Evolutionary conservation across 2,888 invertebrate genomes (phyloP), one percentile per base, ranked within the genome.

Genomic region (Unio delphinus): DNA sequence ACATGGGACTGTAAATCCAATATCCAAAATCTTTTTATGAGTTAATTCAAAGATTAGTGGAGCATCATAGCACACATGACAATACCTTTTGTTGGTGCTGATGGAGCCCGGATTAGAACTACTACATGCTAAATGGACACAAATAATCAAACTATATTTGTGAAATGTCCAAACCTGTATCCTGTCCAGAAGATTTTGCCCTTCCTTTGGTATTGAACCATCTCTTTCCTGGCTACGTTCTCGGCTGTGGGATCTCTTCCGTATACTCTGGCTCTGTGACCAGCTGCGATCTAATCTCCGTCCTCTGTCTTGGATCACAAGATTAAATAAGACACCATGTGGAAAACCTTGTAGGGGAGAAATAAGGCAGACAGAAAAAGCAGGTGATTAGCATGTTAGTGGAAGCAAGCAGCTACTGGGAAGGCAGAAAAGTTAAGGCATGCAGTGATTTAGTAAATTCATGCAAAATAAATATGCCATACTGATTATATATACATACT

Each of bases 191-290:
- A 78, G 64, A 59, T 74, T 68, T 65, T 74, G 69, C 58, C 75
- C 78, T 57, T 78, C 78, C 54, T 73, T 72, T 5, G 75, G 75
- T 58, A 73, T 74, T 20, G 71, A 63, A 59, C 70, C 67, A 8
- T 54, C 28, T 54, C 63, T n/a, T 55, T 63, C 63, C 20, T 11
- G 64, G 26, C 63, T 18, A 57, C 65, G 56, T n/a, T 65, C 68
- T 57, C 72, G 63, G 54, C 75, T 74, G 55, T 45, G 61, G 34
- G 72, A 74, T 23, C 74, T 66, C 61, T 72, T 70, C 26, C 70
- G 58, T n/a, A 67, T 62, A 57, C 74, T 72, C 55, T 66, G 65
- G 26, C 67, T 66, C 62, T 74, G 76, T 55, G 70, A 70, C 77
- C 74, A 73, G 65, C 74, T 69, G 28, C 71, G 66, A 54, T 74